A percentile compares a stretch with the other conserved stretches of the same genome.
Conservation (phyloP, 2,888 invertebrate genomes). For the Pomacea canaliculata region DNA sequence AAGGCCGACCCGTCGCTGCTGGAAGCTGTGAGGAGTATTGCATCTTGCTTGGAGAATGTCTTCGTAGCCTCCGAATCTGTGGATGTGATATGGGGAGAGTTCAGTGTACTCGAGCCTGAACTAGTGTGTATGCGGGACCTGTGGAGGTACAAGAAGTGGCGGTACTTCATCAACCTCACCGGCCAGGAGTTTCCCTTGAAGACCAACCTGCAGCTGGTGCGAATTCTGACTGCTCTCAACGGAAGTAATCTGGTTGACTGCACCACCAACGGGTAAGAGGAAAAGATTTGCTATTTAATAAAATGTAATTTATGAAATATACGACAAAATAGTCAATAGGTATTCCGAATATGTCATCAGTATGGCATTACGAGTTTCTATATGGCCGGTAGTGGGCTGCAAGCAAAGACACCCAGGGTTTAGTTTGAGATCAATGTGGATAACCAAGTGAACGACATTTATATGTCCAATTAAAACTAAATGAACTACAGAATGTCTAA, state of each 20-base stretch:
- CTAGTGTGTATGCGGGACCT: conserved; percentile 58
- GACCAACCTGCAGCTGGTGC: conserved; percentile 61
- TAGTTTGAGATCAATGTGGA: no score
- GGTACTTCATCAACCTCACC: conserved; percentile 65
- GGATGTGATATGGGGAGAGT: conserved; percentile 51
- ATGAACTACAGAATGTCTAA: no score
- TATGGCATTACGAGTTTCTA: no score
- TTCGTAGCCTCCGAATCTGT: conserved; percentile 46
- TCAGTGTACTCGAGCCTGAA: conserved; percentile 57
- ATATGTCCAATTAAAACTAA: no score
- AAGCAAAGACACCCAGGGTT: no score
- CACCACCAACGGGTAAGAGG: conserved; percentile 13
- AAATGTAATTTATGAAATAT: no score
- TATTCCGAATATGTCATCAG: no score
- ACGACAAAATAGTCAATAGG: no score
- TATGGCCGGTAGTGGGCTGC: no score
- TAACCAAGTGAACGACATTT: no score
- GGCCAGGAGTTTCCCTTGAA: conserved; percentile 65
- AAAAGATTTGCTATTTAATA: neutral
- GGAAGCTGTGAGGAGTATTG: conserved; percentile 30
- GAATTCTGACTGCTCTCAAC: conserved; percentile 52
- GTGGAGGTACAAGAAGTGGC: conserved; percentile 54
- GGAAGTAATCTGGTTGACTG: conserved; percentile 58
- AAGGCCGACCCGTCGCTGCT: conserved; percentile 39
- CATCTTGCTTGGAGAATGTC: conserved; percentile 58